phyloP scores from a whole-genome alignment of 2,797 vertebrate genomes.

The Otus scops region DNA sequence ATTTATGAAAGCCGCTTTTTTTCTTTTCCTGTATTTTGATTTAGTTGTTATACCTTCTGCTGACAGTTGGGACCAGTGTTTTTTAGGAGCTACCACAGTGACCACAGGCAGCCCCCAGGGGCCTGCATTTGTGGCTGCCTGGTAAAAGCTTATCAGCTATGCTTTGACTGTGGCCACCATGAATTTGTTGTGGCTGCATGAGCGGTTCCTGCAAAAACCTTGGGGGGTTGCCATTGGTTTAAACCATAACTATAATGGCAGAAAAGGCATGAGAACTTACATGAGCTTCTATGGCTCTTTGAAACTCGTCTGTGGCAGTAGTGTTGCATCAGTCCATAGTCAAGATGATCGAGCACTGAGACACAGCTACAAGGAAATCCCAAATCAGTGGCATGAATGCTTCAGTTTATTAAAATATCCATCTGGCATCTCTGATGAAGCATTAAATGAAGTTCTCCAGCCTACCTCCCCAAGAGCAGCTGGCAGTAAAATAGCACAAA shows the following conservation, averaged over 20 bases:
- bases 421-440: not conserved
- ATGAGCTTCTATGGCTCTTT: not conserved
- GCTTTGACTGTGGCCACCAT: not conserved
- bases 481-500: not conserved
- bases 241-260: not conserved
- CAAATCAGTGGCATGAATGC: not conserved
- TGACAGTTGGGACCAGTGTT: not conserved
- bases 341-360: not conserved
- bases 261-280: not conserved
- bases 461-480: not conserved
- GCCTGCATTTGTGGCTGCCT: not conserved
- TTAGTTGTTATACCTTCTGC: not conserved
- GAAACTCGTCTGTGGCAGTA: not conserved
- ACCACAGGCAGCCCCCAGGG: not conserved
- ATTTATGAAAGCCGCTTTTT: not conserved
- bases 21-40: not conserved
- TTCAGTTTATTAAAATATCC: not conserved
- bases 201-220: not conserved
- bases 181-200: not conserved
- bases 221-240: not conserved
- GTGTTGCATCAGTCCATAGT: accelerated
- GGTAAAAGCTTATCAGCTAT: not conserved
- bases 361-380: not conserved
- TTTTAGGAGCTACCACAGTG: not conserved
- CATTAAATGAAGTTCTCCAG: not conserved